Percentiles rank a stretch among this genome's conserved stretches.
phyloP scores from a whole-genome alignment of 2,888 invertebrate genomes.

The Autographa pulchrina region DNA sequence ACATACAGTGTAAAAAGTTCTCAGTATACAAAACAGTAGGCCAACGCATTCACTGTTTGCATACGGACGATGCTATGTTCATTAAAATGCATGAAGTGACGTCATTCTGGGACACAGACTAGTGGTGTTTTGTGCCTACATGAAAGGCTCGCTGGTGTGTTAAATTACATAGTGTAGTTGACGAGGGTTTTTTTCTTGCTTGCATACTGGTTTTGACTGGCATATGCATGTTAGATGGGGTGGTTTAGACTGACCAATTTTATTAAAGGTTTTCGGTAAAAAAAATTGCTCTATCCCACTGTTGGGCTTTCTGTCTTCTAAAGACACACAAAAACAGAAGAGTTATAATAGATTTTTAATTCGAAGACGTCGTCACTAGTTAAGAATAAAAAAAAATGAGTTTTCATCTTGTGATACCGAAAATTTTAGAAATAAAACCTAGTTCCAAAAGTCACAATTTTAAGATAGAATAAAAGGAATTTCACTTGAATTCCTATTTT shows the following conservation, averaged over 20 bases:
- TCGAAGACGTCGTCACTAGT: no score
- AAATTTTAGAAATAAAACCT: no score
- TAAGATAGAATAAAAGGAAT: no score
- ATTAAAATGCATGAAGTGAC: conserved; percentile 85
- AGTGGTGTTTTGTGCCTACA: conserved; percentile 50
- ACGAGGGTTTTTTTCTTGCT: conserved; percentile 6
- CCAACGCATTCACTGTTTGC: conserved; percentile 72
- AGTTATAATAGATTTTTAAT: no score
- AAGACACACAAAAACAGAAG: no score
- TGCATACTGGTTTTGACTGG: neutral
- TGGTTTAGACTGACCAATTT: neutral
- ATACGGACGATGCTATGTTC: conserved; percentile 74
- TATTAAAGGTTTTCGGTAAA: neutral
- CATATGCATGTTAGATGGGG: neutral
- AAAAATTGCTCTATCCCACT: no score
- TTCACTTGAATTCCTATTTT: no score
- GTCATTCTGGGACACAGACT: conserved; percentile 55
- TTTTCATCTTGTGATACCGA: no score
- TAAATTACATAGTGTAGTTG: conserved; percentile 23
- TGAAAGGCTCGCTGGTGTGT: conserved; percentile 16
- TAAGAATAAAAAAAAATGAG: no score
- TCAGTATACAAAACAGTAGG: conserved; percentile 58
- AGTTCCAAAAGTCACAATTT: no score
- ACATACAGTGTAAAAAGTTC: conserved; percentile 57
- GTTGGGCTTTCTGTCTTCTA: no score